phyloP scores from a whole-genome alignment of 1,140 invertebrate species.

The Drosophila lini region DNA sequence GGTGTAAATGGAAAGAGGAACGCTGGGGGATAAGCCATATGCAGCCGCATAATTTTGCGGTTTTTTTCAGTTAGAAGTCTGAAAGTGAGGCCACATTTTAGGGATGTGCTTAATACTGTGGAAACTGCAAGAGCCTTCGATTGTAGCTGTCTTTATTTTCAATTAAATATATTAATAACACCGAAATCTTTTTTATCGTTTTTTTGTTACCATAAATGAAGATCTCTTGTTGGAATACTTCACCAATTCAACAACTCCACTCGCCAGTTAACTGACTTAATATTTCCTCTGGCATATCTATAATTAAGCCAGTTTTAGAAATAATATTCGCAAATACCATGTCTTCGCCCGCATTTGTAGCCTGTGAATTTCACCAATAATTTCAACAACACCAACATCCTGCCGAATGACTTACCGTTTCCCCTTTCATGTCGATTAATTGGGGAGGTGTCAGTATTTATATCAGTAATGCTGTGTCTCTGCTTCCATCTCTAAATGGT shows the following conservation, averaged over 20 bases:
- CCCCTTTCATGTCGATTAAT: not conserved
- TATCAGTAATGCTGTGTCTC: not conserved
- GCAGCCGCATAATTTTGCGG: slow-evolving; percentile 62
- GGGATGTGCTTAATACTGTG: slow-evolving; percentile 6
- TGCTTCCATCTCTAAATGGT: slow-evolving; percentile 12
- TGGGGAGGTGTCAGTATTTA: not conserved
- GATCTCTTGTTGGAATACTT: too few relatives aligned
- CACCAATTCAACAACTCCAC: not conserved
- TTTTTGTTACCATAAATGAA: too few relatives aligned
- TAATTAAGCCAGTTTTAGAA: not conserved
- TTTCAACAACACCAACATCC: not conserved
- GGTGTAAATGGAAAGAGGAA: not conserved
- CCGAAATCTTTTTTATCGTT: too few relatives aligned
- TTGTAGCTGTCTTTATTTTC: not conserved
- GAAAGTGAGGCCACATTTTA: slow-evolving; percentile 3
- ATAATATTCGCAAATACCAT: not conserved
- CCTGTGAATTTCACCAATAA: not conserved
- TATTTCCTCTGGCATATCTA: too few relatives aligned
- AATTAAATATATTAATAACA: not conserved
- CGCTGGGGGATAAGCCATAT: slow-evolving; percentile 20
- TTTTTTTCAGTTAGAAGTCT: not conserved
- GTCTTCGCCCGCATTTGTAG: not conserved
- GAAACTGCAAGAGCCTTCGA: not conserved
- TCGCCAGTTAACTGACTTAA: too few relatives aligned
- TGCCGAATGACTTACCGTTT: not conserved